A percentile compares a stretch with the other conserved stretches of the same genome.
Conservation (phyloP, 2,113 vertebrate species). For the Sinocyclocheilus rhinocerous region DNA sequence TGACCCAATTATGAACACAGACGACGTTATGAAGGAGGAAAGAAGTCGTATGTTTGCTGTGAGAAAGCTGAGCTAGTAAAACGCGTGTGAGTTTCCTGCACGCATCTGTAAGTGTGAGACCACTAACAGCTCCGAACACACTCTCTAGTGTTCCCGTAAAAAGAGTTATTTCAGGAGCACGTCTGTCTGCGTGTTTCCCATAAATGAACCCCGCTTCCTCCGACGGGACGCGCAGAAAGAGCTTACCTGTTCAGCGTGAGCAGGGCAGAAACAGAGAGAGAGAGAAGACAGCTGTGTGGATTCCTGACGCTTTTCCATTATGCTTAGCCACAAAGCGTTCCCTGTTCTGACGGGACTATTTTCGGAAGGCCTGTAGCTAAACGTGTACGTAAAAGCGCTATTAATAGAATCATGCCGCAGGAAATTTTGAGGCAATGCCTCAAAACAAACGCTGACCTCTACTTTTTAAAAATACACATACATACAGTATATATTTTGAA, state of each 20-base stretch:
- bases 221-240: conserved; percentile 29
- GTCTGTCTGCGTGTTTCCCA: conserved; percentile 40
- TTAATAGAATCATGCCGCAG: conserved; percentile 72
- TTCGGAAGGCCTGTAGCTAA: conserved; percentile 74
- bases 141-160: conserved; percentile 44
- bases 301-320: conserved; percentile 66
- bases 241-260: conserved; percentile 36
- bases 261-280: neutral
- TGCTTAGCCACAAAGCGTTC: conserved; percentile 68
- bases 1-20: conserved; percentile 50
- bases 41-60: conserved; percentile 73
- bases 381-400: conserved; percentile 71
- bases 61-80: conserved; percentile 36
- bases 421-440: conserved; percentile 72
- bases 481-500: too few species aligned
- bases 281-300: neutral
- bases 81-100: conserved; percentile 32
- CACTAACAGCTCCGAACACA: conserved; percentile 37
- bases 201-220: conserved; percentile 51
- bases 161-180: conserved; percentile 20
- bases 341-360: conserved; percentile 77
- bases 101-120: conserved; percentile 13
- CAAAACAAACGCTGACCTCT: conserved; percentile 67
- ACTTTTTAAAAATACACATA: conserved; percentile 53
- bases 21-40: conserved; percentile 38